These are phyloP conservation scores for Lagria hirta DNA, from an alignment of 2,888 invertebrate genomes.

Conservation along the genomic window DNA sequence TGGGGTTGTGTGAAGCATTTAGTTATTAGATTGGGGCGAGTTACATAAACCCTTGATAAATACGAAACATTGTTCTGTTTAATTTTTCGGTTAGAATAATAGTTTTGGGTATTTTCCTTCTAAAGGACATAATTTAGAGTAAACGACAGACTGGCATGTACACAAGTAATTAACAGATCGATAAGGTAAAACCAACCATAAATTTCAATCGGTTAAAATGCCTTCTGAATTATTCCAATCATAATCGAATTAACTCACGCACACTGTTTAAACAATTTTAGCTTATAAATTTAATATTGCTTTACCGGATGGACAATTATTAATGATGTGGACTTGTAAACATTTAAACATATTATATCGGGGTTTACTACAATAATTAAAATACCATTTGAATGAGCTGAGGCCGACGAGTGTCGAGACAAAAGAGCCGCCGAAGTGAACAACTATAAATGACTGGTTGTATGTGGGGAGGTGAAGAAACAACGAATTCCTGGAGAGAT, in stretches of 20 bases:
- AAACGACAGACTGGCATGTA: conserved; percentile 17
- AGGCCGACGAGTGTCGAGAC: conserved; percentile 5
- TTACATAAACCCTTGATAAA: not conserved
- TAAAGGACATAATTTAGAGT: conserved; percentile 14
- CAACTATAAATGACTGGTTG: no score
- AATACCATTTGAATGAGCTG: conserved; percentile 12
- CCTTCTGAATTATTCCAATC: conserved; percentile 24
- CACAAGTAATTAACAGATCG: conserved; percentile 21
- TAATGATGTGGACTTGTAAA: conserved; percentile 9
- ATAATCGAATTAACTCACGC: conserved; percentile 25
- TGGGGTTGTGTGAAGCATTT: no score
- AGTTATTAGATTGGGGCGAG: no score
- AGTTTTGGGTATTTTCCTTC: no score
- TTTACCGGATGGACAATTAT: conserved; percentile 15
- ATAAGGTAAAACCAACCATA: conserved; percentile 20
- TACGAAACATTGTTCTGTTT: not conserved
- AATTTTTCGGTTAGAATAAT: conserved; percentile 12
- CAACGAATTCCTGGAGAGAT: conserved; percentile 10
- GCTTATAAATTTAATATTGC: conserved; percentile 15
- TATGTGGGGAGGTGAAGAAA: conserved; percentile 13
- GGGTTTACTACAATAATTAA: conserved; percentile 15
- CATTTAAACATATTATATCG: conserved; percentile 12
- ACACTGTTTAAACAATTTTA: conserved; percentile 22
- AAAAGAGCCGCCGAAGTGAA: conserved; percentile 18
- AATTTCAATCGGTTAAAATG: conserved; percentile 17